Percentiles rank a stretch among this genome's conserved stretches.
phyloP scores from a whole-genome alignment of 2,888 invertebrate genomes.

The Cryptus armator region DNA sequence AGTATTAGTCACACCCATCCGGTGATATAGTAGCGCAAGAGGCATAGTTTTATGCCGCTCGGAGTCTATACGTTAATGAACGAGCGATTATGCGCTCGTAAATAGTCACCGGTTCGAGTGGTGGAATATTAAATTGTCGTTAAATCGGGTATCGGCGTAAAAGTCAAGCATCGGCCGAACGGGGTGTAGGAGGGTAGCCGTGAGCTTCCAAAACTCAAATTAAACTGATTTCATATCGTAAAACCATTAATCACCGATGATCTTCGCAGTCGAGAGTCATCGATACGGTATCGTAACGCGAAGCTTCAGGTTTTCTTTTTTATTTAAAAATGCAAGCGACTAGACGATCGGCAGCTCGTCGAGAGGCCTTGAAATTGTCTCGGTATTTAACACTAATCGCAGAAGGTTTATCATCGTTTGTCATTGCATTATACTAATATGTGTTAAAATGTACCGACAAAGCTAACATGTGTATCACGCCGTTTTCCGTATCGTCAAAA shows the following conservation, averaged over 20 bases:
- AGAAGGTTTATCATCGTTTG: too few relatives aligned
- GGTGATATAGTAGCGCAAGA: neutral
- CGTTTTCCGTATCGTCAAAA: neutral
- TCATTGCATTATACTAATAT: neutral
- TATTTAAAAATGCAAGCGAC: neutral
- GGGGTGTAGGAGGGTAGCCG: too few relatives aligned
- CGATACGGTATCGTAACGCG: neutral
- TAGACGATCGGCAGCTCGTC: too few relatives aligned
- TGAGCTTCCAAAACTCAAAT: too few relatives aligned
- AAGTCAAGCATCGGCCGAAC: neutral
- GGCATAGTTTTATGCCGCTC: neutral
- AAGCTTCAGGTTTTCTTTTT: neutral
- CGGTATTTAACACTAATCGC: neutral
- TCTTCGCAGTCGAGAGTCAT: neutral
- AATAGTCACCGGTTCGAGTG: conserved; percentile 42
- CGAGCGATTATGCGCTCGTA: conserved; percentile 57
- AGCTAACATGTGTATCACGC: neutral
- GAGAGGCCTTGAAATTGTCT: too few relatives aligned
- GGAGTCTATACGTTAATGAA: conserved; percentile 49
- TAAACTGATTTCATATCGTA: neutral
- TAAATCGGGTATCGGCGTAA: conserved; percentile 31
- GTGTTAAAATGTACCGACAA: neutral
- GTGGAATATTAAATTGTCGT: conserved; percentile 58
- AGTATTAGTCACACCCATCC: conserved; percentile 14
- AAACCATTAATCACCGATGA: neutral